Evolutionary conservation across 35 echinoderm and acorn worm species (phyloP).

Genomic region (Apostichopus parvimensis): DNA sequence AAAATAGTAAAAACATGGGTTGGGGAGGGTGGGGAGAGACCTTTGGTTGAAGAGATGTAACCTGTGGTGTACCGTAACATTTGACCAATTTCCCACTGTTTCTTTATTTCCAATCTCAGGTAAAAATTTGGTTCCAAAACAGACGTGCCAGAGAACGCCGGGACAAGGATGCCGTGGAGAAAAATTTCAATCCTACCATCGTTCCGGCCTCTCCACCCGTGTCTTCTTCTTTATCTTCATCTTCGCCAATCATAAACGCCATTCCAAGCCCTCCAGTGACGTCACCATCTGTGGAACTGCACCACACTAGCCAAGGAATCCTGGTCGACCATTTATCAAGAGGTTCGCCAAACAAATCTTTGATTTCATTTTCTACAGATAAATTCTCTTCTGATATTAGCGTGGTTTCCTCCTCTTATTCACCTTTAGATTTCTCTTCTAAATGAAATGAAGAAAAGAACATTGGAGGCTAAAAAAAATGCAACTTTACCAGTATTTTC

Average conservation of each 20-base stretch:
- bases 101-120: constrained; percentile 57
- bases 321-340: neutral
- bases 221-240: constrained; percentile 11
- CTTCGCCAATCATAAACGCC: constrained; percentile 5
- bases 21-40: too few species aligned
- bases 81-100: neutral
- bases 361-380: constrained; percentile 14
- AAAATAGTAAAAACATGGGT: too few species aligned
- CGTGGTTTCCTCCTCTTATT: constrained; percentile 11
- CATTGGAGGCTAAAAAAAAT: neutral
- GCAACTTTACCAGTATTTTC: too few species aligned
- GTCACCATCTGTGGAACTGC: neutral
- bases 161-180: constrained; percentile 83
- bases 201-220: constrained; percentile 46
- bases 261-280: constrained; percentile 30
- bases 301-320: neutral
- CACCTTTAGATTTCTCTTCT: constrained; percentile 33
- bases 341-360: constrained; percentile 22
- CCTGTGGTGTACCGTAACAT: too few species aligned
- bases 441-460: constrained; percentile 11
- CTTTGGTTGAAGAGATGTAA: too few species aligned
- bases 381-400: neutral
- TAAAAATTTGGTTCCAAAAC: constrained; percentile 99
- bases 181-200: constrained; percentile 55
- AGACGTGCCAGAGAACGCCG: constrained; percentile 83